Base-by-base conservation (phyloP, 2,888 invertebrate species). In the Patella caerulea region DNA sequence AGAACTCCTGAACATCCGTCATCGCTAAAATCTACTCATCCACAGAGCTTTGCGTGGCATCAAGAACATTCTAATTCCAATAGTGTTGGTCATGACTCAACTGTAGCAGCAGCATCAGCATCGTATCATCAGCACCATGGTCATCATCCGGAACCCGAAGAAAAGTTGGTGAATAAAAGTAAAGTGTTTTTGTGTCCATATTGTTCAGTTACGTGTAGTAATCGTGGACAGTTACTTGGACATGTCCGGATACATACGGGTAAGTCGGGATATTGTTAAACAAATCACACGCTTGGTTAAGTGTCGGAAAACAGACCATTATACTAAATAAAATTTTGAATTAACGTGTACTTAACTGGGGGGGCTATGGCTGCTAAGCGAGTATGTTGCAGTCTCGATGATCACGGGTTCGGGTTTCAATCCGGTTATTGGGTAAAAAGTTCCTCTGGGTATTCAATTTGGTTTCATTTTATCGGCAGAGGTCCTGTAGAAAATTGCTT, bases 211-310 rank as follows among this genome's bases (percentile, higher is more conserved):
- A 72, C 75, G 11, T 81, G 81, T 70, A 76, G 81, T 71, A 81
- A 81, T 74, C 19, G 81, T 4, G 81, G 81, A 3, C 81, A 81
- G 72, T 73, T 81, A 14, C 72, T 72, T 17, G 81, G 81, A 12
- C 81, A 81, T 65, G 74, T 81, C 11, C 72, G 81, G 17, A 81
- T 79, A 24, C 81, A 81, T 59, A 81, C 81, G 54, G 81, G 81
- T 81, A 45, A n/a, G 78, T 17, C n/a, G 3, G 1, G 45, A 45
- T 9, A 45, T 5, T 5, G 7, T 45, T 9, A 4, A 4, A 45
- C 7, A 45, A 45, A 45, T 45, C 45, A 7, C 45, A 45, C 45
- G 9, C 0, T 9, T 45, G 9, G 45, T 45, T 45, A 45, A 1
- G 45, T 45, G 9, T 45, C 45, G 1, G 9, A 9, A 9, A 45